A percentile compares a stretch with the other conserved stretches of the same genome.
Conservation (phyloP, 2,888 invertebrate genomes). For the Eupeodes latifasciatus region DNA sequence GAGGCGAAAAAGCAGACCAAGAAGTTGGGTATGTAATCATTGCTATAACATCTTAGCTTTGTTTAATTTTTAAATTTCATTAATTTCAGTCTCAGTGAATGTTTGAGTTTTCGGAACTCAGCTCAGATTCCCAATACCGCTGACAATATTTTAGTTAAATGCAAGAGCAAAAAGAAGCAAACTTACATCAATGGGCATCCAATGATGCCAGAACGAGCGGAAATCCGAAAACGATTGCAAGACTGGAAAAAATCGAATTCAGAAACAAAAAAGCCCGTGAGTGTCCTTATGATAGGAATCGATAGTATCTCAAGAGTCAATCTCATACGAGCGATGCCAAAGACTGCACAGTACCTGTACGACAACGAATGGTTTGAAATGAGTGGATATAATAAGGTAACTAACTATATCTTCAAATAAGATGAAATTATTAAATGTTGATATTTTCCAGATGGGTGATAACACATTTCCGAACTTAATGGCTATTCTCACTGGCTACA, state of each 20-base stretch:
- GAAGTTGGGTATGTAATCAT: constrained; percentile 78
- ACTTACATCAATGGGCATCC: constrained; percentile 85
- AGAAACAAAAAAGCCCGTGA: constrained; percentile 84
- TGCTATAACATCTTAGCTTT: neutral
- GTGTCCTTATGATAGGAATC: constrained; percentile 92
- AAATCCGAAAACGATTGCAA: constrained; percentile 84
- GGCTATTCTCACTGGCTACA: constrained; percentile 91
- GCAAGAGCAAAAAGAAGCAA: constrained; percentile 81
- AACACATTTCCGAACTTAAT: constrained; percentile 96
- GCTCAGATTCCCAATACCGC: constrained; percentile 82
- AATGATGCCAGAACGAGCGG: constrained; percentile 85
- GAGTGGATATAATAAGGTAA: constrained; percentile 89
- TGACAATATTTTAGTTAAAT: constrained; percentile 85
- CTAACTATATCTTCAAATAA: constrained; percentile 54
- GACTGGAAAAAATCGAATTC: constrained; percentile 78
- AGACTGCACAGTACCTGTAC: constrained; percentile 88
- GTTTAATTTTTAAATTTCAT: neutral
- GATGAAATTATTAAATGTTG: neutral
- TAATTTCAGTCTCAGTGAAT: constrained; percentile 80
- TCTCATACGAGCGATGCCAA: constrained; percentile 90
- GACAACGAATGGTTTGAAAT: constrained; percentile 89
- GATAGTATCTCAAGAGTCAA: constrained; percentile 94
- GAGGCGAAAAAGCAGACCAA: constrained; percentile 79
- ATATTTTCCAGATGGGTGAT: constrained; percentile 89
- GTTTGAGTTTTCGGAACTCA: constrained; percentile 84